These are phyloP conservation scores for Rhinolophus ferrumequinum DNA, from an alignment of 2,113 vertebrate species.

Conservation along the genomic window DNA sequence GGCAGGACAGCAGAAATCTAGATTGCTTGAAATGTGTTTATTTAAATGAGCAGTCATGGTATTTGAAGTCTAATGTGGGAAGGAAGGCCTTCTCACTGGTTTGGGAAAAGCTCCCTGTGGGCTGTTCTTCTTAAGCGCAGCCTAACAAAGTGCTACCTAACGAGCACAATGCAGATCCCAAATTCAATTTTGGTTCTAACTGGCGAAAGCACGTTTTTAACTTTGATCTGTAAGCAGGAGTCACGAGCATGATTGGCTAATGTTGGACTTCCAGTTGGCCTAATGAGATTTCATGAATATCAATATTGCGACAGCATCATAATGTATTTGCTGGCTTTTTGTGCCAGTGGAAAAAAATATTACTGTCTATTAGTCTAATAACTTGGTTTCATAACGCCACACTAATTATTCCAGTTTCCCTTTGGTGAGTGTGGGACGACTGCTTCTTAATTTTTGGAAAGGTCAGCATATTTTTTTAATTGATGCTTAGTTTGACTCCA, in stretches of 20 bases:
- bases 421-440: constrained; percentile 73
- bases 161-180: constrained; percentile 46
- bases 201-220: constrained; percentile 69
- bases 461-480: constrained; percentile 86
- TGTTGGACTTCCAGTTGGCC: constrained; percentile 83
- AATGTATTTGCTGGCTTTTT: constrained; percentile 74
- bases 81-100: constrained; percentile 62
- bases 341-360: constrained; percentile 78
- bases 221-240: constrained; percentile 84
- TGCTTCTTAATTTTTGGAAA: constrained; percentile 79
- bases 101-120: constrained; percentile 71
- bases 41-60: constrained; percentile 65
- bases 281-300: constrained; percentile 86
- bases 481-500: constrained; percentile 82
- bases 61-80: constrained; percentile 71
- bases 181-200: constrained; percentile 78
- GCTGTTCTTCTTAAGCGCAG: constrained; percentile 71
- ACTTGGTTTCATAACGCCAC: constrained; percentile 78
- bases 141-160: constrained; percentile 67
- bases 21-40: constrained; percentile 47
- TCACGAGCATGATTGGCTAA: constrained; percentile 84
- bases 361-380: constrained; percentile 79
- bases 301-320: constrained; percentile 78
- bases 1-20: constrained; percentile 61
- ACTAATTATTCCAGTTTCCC: constrained; percentile 83